Evolutionary conservation across 92 coral and sea anemone genomes (phyloP).

Genomic region (Porites cylindrica): DNA sequence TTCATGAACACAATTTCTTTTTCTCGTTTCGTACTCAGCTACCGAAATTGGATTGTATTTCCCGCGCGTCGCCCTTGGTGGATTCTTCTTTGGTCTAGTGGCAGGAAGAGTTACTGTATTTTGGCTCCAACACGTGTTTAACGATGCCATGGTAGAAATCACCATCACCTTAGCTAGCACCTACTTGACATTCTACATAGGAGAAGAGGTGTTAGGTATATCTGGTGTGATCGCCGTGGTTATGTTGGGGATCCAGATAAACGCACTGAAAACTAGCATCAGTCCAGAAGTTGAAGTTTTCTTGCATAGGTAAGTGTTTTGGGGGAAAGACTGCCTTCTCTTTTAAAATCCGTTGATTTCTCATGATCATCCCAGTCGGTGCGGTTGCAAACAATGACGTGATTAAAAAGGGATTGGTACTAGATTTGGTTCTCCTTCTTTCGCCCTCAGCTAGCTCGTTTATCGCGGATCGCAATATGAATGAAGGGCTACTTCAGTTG

Average conservation of each 20-base stretch:
- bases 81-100: conserved; percentile 94
- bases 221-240: conserved; percentile 99
- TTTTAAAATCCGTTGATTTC: too few relatives aligned
- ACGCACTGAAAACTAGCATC: conserved; percentile 93
- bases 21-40: conserved; percentile 48
- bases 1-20: not conserved
- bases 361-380: too few relatives aligned
- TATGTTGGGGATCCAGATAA: conserved; percentile 97
- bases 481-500: too few relatives aligned
- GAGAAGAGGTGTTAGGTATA: conserved; percentile 96
- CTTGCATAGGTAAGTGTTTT: conserved; percentile 81
- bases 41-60: conserved; percentile 96
- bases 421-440: too few relatives aligned
- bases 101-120: conserved; percentile 98
- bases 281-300: conserved; percentile 99
- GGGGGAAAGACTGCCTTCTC: too few relatives aligned
- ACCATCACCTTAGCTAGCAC: conserved; percentile 97
- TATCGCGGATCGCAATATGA: too few relatives aligned
- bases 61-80: conserved; percentile 98
- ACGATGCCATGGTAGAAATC: conserved; percentile 98
- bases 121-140: conserved; percentile 98
- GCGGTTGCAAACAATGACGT: too few relatives aligned
- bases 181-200: conserved; percentile 95
- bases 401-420: too few relatives aligned
- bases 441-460: too few relatives aligned